Conservation (phyloP, 2,113 vertebrate genomes). For the Oreocharis arfaki region DNA sequence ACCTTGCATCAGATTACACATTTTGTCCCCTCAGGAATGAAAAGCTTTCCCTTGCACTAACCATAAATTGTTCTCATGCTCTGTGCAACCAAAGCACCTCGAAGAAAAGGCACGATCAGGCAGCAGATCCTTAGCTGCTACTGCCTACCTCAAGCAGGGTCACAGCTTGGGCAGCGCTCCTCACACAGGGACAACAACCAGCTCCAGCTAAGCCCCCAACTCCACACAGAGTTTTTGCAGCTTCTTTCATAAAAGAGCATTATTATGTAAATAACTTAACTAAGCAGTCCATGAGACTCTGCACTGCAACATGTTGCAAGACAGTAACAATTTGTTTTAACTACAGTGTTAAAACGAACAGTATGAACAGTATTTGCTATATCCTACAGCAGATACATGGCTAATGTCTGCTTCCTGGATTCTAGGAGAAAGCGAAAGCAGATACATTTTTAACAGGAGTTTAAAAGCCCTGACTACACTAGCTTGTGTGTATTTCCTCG, state of each 20-base stretch:
- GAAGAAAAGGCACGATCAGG: background rate
- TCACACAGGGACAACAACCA: background rate
- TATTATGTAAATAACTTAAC: background rate
- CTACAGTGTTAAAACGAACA: background rate
- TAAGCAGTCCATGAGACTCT: background rate
- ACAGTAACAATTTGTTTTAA: background rate
- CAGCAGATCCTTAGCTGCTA: background rate
- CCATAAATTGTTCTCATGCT: background rate
- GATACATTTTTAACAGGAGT: background rate
- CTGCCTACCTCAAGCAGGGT: background rate
- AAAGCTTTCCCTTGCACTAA: background rate
- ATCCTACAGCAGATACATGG: rapidly evolving
- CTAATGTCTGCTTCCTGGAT: rapidly evolving
- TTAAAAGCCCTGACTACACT: background rate
- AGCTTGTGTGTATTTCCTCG: background rate
- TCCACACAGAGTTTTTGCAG: background rate
- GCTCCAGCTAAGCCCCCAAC: background rate
- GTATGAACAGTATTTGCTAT: background rate
- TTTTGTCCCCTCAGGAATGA: background rate
- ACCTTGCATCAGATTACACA: rapidly evolving
- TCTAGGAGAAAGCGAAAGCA: background rate
- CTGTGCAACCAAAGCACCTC: background rate
- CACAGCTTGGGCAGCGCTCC: background rate
- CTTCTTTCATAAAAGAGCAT: background rate
- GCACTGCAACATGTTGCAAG: background rate